phyloP scores from a whole-genome alignment of 2,888 invertebrate species.

The Patella depressa region DNA sequence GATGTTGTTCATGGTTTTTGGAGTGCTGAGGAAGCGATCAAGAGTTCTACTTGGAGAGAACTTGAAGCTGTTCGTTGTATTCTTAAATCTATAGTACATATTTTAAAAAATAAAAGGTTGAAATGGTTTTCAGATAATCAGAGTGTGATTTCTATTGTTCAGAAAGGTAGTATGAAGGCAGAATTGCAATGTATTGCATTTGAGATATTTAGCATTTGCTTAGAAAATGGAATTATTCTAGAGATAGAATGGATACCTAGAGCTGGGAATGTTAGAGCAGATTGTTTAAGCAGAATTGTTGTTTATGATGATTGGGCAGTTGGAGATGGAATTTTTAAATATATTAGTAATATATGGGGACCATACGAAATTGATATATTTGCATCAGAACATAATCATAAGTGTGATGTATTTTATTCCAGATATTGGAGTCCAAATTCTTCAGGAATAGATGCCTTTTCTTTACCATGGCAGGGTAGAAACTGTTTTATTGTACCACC shows the following conservation, averaged over 20 bases:
- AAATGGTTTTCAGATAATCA: too few species aligned
- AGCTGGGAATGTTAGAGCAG: constrained; percentile 21
- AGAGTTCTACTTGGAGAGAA: too few species aligned
- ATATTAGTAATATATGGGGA: background rate
- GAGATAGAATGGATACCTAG: constrained; percentile 27
- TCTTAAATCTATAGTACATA: too few species aligned
- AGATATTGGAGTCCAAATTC: background rate
- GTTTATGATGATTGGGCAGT: constrained; percentile 16
- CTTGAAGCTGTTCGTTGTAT: too few species aligned
- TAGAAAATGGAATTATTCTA: constrained; percentile 5
- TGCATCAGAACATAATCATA: background rate
- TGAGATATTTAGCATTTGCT: background rate
- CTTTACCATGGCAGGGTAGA: background rate
- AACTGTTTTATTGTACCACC: background rate
- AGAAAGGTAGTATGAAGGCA: background rate
- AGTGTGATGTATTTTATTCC: background rate
- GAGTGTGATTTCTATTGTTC: background rate
- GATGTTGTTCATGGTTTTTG: constrained; percentile 8
- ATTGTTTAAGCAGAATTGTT: constrained; percentile 29
- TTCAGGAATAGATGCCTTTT: background rate
- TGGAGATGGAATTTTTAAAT: background rate
- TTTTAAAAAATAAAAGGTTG: too few species aligned
- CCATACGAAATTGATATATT: background rate
- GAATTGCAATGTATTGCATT: background rate
- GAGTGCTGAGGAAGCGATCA: too few species aligned